Evolutionary conservation across 2,113 vertebrate genomes (phyloP), one percentile per base, ranked within the genome.

Genomic region (Hipposideros armiger): DNA sequence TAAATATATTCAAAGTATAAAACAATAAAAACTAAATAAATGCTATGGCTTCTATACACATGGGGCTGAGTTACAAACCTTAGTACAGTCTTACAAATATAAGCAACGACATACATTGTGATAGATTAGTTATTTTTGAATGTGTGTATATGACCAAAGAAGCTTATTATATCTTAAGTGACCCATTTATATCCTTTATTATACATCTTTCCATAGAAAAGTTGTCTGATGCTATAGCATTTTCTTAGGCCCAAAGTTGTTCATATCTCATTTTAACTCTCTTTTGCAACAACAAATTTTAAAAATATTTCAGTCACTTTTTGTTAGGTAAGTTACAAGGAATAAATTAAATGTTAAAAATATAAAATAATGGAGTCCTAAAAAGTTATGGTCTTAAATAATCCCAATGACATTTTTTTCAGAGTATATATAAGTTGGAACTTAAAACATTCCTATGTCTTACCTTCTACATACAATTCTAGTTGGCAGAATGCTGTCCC

Each of bases 401-500:
- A 89, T 62, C 36, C 30, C 66, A 85, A 24, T 22, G 30, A 90
- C 9, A 32, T 77, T 56, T 93, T 90, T 82, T 62, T 56, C 32
- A 70, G 36, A 47, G 14, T 47, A 20, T 64, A 86, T 47, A 20
- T 64, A 86, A 66, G 24, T 47, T 78, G 22, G 28, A 56, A 77
- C n/a, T 69, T 22, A 85, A 64, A 94, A 47, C 3, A 50, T 42
- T 81, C 54, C 70, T 84, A 22, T 76, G 26, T 95, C 97, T 97
- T 98, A 99, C 99, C 99, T 99, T 99, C 99, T 26, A 98, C 92
- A 47, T 99, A 99, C n/a, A 99, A 98, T 96, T 99, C 98, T 77
- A 99, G 98, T 95, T 99, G 98, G 98, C 99, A 99, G 98, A 99
- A 99, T 0, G 99, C 99, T 42, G 99, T 98, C 32, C 99, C 99